phyloP scores from a whole-genome alignment of 2,888 invertebrate genomes.

The Thymelicus sylvestris region DNA sequence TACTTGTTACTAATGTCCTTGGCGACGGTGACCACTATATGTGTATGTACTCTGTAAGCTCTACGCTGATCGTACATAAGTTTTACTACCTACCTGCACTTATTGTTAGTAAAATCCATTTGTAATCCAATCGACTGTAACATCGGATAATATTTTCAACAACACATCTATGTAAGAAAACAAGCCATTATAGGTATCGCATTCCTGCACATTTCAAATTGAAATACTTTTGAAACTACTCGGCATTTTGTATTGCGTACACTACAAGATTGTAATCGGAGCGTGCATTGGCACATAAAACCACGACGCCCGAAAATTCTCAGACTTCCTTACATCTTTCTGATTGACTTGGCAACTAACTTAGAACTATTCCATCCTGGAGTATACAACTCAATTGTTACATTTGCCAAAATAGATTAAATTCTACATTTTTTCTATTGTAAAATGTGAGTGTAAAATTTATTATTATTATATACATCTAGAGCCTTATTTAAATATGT shows the following conservation, averaged over 20 bases:
- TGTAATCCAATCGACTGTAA: too few relatives aligned
- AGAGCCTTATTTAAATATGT: too few relatives aligned
- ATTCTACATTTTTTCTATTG: background rate
- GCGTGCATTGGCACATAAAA: slow-evolving; percentile 33
- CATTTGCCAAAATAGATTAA: slow-evolving; percentile 27
- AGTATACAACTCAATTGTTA: slow-evolving; percentile 9
- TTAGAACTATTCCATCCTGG: slow-evolving; percentile 23
- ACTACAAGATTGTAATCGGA: slow-evolving; percentile 33
- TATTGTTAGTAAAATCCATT: too few relatives aligned
- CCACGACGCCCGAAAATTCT: slow-evolving; percentile 30
- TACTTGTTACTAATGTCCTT: too few relatives aligned
- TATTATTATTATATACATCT: too few relatives aligned
- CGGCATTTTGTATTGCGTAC: slow-evolving; percentile 28
- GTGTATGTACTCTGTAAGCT: too few relatives aligned
- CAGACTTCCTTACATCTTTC: slow-evolving; percentile 31
- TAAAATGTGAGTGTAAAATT: too few relatives aligned
- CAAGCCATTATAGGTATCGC: background rate
- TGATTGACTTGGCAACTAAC: slow-evolving; percentile 36
- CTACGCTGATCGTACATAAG: too few relatives aligned
- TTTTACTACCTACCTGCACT: too few relatives aligned
- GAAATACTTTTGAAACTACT: slow-evolving; percentile 30
- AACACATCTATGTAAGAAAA: slow-evolving; percentile 4
- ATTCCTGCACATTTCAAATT: slow-evolving; percentile 21
- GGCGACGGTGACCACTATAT: too few relatives aligned
- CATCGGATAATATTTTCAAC: background rate